Evolutionary conservation across 2,113 vertebrate species (phyloP).

Genomic region (human): GRCh38 chr7:15597001-15597500

Average conservation of each 20-base stretch:
- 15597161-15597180: not conserved
- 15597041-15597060: not conserved
- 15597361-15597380: not conserved
- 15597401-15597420: not conserved
- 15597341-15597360: not conserved
- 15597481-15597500: not conserved
- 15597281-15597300: not conserved
- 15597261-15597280: not conserved
- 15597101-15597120: not conserved
- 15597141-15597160: not conserved
- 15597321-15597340: not conserved
- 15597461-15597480: not conserved
- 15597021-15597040: not conserved
- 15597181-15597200: not conserved
- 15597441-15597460: not conserved
- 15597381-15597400: not conserved
- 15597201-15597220: not conserved
- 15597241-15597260: not conserved
- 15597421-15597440: not conserved
- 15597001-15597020: not conserved
- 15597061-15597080: not conserved
- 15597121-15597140: not conserved
- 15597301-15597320: not conserved
- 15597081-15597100: not conserved
- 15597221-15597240: not conserved